phyloP scores from a whole-genome alignment of 2,888 invertebrate genomes.

The Epinotia bilunana region DNA sequence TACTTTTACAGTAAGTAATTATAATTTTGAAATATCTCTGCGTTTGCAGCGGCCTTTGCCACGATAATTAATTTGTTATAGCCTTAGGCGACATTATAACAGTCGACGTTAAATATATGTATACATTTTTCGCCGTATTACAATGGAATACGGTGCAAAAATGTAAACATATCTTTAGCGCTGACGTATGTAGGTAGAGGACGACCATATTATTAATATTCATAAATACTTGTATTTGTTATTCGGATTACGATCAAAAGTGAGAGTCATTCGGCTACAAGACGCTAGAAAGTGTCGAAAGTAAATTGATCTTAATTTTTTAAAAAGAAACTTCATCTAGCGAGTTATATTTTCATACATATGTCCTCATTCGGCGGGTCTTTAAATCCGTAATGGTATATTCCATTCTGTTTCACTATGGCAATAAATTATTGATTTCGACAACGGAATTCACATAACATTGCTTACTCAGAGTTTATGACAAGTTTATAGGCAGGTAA shows the following conservation, averaged over 20 bases:
- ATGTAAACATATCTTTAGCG: not conserved
- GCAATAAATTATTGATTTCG: conserved; percentile 30
- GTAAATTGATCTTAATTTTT: conserved; percentile 46
- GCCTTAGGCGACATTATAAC: conserved; percentile 4
- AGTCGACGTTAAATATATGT: no score
- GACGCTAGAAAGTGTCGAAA: conserved; percentile 57
- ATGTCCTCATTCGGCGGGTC: conserved; percentile 8
- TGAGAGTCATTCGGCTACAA: conserved; percentile 41
- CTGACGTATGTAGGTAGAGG: conserved; percentile 43
- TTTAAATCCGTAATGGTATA: conserved; percentile 30
- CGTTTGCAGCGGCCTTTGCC: not conserved
- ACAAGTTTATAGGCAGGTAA: conserved; percentile 16
- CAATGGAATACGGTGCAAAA: no score
- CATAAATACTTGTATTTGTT: conserved; percentile 48
- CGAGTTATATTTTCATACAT: not conserved
- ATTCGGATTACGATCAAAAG: conserved; percentile 40
- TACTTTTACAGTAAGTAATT: no score
- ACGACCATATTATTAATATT: conserved; percentile 59
- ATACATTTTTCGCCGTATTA: no score
- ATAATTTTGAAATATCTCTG: no score
- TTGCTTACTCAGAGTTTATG: conserved; percentile 18
- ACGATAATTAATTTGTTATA: not conserved
- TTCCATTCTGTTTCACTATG: conserved; percentile 34
- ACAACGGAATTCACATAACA: conserved; percentile 29
- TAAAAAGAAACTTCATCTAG: conserved; percentile 15